phyloP scores from a whole-genome alignment of 2,888 invertebrate genomes.

The Reticulitermes lucifugus region DNA sequence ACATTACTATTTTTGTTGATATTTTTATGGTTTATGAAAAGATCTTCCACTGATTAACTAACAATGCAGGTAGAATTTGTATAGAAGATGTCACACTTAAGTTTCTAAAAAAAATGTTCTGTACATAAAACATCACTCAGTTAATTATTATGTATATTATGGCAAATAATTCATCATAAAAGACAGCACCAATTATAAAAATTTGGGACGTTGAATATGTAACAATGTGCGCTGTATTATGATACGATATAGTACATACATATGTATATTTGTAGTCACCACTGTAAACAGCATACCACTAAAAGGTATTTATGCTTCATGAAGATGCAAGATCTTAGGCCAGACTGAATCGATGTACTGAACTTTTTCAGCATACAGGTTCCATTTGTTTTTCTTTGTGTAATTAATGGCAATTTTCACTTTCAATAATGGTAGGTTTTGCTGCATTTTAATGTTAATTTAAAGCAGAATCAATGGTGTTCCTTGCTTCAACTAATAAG shows the following conservation, averaged over 20 bases:
- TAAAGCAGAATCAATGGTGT: constrained; percentile 10
- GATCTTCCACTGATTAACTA: constrained; percentile 31
- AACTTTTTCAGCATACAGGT: constrained; percentile 6
- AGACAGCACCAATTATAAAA: constrained; percentile 49
- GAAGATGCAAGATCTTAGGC: constrained; percentile 38
- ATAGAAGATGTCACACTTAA: constrained; percentile 38
- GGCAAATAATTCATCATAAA: constrained; percentile 47
- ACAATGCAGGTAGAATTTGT: constrained; percentile 15
- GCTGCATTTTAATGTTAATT: background rate
- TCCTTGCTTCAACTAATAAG: constrained; percentile 1
- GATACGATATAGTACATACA: constrained; percentile 21
- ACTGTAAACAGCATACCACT: background rate
- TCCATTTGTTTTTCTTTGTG: background rate
- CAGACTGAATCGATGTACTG: constrained; percentile 46
- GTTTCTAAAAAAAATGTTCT: constrained; percentile 35
- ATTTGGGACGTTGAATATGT: constrained; percentile 47
- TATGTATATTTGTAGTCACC: constrained; percentile 18
- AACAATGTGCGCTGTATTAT: constrained; percentile 44
- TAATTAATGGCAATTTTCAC: background rate
- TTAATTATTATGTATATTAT: constrained; percentile 43
- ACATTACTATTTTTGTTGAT: constrained; percentile 19
- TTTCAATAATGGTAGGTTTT: background rate
- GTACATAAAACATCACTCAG: constrained; percentile 38
- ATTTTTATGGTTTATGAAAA: constrained; percentile 34
- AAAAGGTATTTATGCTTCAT: background rate